A percentile compares a stretch with the other conserved stretches of the same genome.
These are phyloP conservation scores for Corynorhinus townsendii DNA, from an alignment of 2,113 vertebrate species.

Conservation along the genomic window DNA sequence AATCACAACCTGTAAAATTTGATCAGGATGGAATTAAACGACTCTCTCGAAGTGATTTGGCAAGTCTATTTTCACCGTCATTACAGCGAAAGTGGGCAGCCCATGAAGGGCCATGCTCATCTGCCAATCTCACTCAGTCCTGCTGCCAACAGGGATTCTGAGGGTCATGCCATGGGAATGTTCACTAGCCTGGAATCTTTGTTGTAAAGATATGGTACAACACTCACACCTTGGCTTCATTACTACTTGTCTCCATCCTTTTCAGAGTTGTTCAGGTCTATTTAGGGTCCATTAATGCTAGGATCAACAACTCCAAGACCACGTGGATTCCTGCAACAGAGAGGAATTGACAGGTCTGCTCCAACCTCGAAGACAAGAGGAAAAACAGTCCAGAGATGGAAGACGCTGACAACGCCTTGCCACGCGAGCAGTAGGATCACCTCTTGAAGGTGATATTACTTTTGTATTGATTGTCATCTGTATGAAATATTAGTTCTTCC, in stretches of 20 bases:
- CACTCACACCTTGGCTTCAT: not conserved
- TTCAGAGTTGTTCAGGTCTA: not conserved
- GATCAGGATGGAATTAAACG: conserved; percentile 58
- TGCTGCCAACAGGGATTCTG: not conserved
- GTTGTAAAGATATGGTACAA: not conserved
- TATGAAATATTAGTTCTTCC: not conserved
- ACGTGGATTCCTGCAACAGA: too few relatives aligned
- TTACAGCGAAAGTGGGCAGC: not conserved
- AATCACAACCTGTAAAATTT: conserved; percentile 67
- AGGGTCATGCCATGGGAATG: not conserved
- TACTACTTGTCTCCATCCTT: not conserved
- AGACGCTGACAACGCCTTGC: too few relatives aligned
- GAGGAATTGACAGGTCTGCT: too few relatives aligned
- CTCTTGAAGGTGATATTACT: not conserved
- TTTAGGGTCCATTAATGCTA: not conserved
- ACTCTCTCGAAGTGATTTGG: conserved; percentile 21
- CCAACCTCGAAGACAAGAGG: too few relatives aligned
- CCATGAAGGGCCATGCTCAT: not conserved
- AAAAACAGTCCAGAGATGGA: too few relatives aligned
- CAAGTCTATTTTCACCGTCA: not conserved
- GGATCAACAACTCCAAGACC: too few relatives aligned
- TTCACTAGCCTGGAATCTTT: not conserved
- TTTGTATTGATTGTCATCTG: not conserved
- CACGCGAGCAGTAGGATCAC: too few relatives aligned
- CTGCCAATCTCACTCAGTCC: not conserved